These are phyloP conservation scores for Ostrea denselamellosa DNA, from an alignment of 1,140 invertebrate species.

Conservation along the genomic window DNA sequence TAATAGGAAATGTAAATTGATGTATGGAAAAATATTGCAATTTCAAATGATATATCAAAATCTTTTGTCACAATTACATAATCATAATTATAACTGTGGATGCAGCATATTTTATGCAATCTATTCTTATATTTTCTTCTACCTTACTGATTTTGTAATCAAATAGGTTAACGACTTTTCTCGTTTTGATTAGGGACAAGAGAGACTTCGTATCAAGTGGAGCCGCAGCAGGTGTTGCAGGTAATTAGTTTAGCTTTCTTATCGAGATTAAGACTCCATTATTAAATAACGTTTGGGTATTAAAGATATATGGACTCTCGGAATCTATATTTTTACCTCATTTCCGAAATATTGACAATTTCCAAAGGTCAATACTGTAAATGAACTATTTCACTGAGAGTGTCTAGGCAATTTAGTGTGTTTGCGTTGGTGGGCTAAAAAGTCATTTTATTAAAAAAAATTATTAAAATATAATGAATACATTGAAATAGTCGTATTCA, in stretches of 20 bases:
- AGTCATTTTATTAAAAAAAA: neutral
- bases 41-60: too few species aligned
- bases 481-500: too few species aligned
- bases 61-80: too few species aligned
- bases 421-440: neutral
- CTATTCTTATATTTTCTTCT: too few species aligned
- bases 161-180: neutral
- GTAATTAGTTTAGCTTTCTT: conserved; percentile 46
- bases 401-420: neutral
- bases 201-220: conserved; percentile 98
- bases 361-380: neutral
- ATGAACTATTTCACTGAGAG: neutral
- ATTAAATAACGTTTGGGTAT: neutral
- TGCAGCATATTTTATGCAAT: neutral
- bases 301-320: neutral
- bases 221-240: conserved; percentile 92
- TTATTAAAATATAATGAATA: too few species aligned
- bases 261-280: neutral
- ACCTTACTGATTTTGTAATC: neutral
- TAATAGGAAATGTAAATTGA: neutral
- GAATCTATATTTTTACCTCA: neutral
- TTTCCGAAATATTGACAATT: conserved; percentile 27
- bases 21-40: neutral
- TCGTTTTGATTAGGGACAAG: conserved; percentile 85
- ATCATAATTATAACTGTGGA: neutral